Base-by-base conservation (phyloP, 2,888 invertebrate species). In the Hedychridium roseum region DNA sequence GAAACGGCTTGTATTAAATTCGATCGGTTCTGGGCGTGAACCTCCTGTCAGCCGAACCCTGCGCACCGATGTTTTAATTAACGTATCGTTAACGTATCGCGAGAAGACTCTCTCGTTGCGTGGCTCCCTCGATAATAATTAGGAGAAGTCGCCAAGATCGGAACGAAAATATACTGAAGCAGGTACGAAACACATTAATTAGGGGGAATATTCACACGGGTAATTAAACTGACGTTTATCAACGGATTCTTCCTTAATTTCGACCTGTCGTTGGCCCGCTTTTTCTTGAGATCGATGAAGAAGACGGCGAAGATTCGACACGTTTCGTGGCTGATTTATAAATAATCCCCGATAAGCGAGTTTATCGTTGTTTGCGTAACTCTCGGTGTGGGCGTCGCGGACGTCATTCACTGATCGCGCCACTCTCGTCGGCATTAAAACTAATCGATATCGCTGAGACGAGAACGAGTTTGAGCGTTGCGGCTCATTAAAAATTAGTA, bases 21-120 rank as follows among this genome's bases (percentile, higher is more conserved):
- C 57, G 73, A 73, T 69, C 64, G 63, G 54, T 47, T 45, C 54
- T 71, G 70, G 71, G 69, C 72, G 72, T 73, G 74, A 74, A 67
- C 66, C 58, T 50, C 58, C 68, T 69, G 73, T 70, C 74, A 73
- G 68, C 49, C 66, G 54, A 56, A 63, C 51, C 66, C 52, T 48
- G 56, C 61, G 60, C 60, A 57, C 46, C 68, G 70, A 76, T 74
- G 71, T 76, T 75, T 76, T 76, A 76, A 75, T 76, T 76, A 76
- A 76, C 71, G 69, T 71, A 72, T 71, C 68, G 76, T 74, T 76
- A 71, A 35, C 56, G 54, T 65, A 65, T 66, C 58, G 57, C 56
- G 57, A 60, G 50, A 55, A 40, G 54, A 42, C 52, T 40, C 52
- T 37, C 3, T 14, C 48, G 42, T 49, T 54, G 51, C 64, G 56